These are phyloP conservation scores for Mobula birostris DNA, from an alignment of 2,113 vertebrate species.

Conservation along the genomic window DNA sequence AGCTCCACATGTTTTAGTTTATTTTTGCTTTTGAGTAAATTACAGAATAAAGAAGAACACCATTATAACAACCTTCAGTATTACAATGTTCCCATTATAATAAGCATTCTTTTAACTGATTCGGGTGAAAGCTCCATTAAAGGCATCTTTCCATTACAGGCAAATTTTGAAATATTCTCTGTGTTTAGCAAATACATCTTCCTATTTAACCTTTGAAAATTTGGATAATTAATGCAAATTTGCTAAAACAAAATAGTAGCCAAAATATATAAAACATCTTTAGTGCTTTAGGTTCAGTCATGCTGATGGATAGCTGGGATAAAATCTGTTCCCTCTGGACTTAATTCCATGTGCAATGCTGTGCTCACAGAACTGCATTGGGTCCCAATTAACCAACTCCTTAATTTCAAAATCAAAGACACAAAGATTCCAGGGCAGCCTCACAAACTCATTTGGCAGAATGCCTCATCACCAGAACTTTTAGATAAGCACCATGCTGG, in stretches of 20 bases:
- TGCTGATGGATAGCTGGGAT: background rate
- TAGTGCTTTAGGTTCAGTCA: background rate
- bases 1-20: conserved; percentile 32
- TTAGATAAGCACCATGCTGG: too few relatives aligned
- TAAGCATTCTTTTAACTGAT: background rate
- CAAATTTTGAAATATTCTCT: background rate
- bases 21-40: conserved; percentile 32
- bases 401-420: too few relatives aligned
- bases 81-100: conserved; percentile 30
- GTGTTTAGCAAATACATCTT: background rate
- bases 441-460: too few relatives aligned
- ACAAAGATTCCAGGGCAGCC: too few relatives aligned
- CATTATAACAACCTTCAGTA: conserved; percentile 20
- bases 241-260: background rate
- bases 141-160: background rate
- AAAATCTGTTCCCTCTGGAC: background rate
- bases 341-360: background rate
- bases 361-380: too few relatives aligned
- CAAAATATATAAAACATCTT: background rate
- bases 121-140: background rate
- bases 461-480: too few relatives aligned
- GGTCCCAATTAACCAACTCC: too few relatives aligned
- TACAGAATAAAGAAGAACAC: conserved; percentile 34
- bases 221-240: background rate
- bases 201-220: background rate